phyloP scores from a whole-genome alignment of 92 coral and sea anemone genomes.

The Phenganax stokvisi region DNA sequence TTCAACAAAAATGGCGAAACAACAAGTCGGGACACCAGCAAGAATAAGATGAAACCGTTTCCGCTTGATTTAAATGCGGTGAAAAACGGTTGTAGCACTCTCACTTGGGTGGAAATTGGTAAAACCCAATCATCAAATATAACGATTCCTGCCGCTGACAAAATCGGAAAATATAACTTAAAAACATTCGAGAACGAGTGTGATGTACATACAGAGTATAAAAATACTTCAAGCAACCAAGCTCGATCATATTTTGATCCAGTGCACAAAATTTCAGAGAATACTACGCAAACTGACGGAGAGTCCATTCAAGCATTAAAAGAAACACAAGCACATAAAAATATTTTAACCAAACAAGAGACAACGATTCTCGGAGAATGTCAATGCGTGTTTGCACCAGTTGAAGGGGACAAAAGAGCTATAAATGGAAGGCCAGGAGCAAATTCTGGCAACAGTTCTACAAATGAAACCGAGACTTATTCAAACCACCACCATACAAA shows the following conservation, averaged over 20 bases:
- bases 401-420: too few species aligned
- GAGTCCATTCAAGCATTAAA: not conserved
- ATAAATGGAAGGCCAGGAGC: too few species aligned
- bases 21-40: not conserved
- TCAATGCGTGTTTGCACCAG: too few species aligned
- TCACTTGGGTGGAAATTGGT: conserved; percentile 7
- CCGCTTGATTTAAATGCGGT: not conserved
- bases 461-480: too few species aligned
- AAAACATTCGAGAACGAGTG: not conserved
- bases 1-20: not conserved
- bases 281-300: not conserved
- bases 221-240: not conserved
- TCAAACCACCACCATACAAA: too few species aligned
- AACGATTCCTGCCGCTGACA: not conserved
- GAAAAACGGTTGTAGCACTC: not conserved
- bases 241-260: not conserved
- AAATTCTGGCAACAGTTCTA: too few species aligned
- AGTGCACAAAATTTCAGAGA: not conserved
- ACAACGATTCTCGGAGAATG: too few species aligned
- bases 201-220: not conserved
- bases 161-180: not conserved
- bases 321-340: too few species aligned
- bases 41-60: not conserved
- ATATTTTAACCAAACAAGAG: too few species aligned
- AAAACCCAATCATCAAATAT: conserved; percentile 4